Base-by-base conservation (phyloP, 2,888 invertebrate genomes). In the Ormyrus pomaceus region DNA sequence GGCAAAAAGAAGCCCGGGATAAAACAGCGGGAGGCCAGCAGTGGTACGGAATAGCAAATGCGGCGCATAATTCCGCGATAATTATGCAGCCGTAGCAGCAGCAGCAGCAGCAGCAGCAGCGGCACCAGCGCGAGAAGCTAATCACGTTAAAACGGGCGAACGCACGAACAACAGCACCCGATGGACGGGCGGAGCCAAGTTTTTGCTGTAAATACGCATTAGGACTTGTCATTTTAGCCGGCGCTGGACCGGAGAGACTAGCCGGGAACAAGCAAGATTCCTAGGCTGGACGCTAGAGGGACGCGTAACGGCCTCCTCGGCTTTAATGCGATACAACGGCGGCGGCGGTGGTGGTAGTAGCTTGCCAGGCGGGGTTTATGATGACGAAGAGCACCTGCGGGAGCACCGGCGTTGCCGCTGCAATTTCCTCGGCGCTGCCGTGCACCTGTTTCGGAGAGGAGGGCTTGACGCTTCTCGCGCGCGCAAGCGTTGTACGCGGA, bases 301-400 rank as follows among this genome's bases (percentile, higher is more conserved):
- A 34, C 34, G 34, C 34, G 34, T 34, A 34, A 34, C 34, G 34
- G 34, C 6, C 19, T 50, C 53, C 64, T 87, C 83, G 85, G 88
- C 86, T 89, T 88, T 89, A 89, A 89, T 89, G 88, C 87, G 87
- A 85, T 88, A 87, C 88, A 88, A 86, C 65, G 66, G 9, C 2
- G 5, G 13, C 9, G 85, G 87, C 84, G 34, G 3, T 4, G 34
- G 34, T 34, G 34, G 34, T 34, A 34, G 34, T 34, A 34, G 34
- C 34, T 34, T 34, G 84, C 86, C 85, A 79, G 86, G 87, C 34
- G 89, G 89, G 89, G 88, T 90, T 90, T 90, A 90, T 90, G 89
- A 90, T 90, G 90, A 90, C 89, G 89, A 90, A 90, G 89, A 88
- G 89, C 89, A 89, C 90, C 89, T 88, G 87, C 85, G 90, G 90